Conservation (phyloP, 2,113 vertebrate genomes). For the Sialia sialis region DNA sequence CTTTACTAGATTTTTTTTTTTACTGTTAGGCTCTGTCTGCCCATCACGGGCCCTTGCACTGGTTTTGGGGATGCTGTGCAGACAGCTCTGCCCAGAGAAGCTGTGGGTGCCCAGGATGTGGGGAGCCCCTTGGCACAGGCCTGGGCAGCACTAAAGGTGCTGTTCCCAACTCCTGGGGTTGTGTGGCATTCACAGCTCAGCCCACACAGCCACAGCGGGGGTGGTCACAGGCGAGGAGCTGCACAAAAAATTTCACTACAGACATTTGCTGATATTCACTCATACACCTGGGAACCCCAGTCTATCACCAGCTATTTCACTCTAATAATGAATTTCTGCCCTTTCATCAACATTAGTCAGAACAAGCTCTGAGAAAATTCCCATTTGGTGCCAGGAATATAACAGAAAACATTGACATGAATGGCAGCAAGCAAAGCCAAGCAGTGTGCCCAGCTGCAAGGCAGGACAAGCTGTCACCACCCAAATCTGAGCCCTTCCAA, state of each 20-base stretch:
- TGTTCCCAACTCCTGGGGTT: rapidly evolving
- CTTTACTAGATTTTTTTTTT: not conserved
- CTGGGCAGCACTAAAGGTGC: not conserved
- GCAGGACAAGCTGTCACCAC: not conserved
- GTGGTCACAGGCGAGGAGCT: not conserved
- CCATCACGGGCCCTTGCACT: rapidly evolving
- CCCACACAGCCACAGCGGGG: rapidly evolving
- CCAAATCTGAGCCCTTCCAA: not conserved
- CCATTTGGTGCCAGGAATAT: not conserved
- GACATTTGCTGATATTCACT: not conserved
- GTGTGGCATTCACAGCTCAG: not conserved
- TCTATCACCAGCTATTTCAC: not conserved
- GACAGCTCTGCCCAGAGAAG: not conserved
- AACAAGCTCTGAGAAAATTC: not conserved
- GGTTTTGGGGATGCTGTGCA: rapidly evolving
- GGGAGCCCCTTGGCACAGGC: not conserved
- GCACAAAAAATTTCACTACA: not conserved
- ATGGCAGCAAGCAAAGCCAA: not conserved
- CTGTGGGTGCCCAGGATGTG: not conserved
- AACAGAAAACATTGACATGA: not conserved
- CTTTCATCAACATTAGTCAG: slow-evolving; percentile 12
- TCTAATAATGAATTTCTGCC: slow-evolving; percentile 8
- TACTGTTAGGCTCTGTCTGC: not conserved
- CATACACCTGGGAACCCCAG: not conserved
- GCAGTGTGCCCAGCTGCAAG: not conserved